Evolutionary conservation across 2,113 vertebrate genomes (phyloP), one percentile per base, ranked within the genome.

Genomic region (Anarhynchus alexandrinus): DNA sequence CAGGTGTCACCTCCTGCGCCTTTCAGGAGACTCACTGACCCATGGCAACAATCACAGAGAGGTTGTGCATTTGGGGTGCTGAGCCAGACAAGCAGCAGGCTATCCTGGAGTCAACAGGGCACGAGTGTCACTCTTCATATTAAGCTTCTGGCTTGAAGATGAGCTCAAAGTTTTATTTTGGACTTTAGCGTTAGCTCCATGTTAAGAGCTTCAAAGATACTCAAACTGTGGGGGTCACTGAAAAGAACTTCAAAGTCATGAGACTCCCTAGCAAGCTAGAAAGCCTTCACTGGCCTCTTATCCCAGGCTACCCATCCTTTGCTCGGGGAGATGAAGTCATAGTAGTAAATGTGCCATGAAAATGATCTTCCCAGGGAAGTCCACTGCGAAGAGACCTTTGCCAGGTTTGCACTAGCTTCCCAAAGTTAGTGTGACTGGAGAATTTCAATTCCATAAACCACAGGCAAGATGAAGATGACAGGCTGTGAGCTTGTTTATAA

Each of bases 121-220:
- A 79, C 2, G 36, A 84, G 9, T 29, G 12, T 30, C 49, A 29
- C 10, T 6, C 12, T 81, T 58, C 51, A 66, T 15, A 49, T 5
- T 19, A 2, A 78, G 32, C 20, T 55, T 66, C 42, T 54, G 34
- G 8, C 47, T n/a, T 78, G 45, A 91, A 77, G 45, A 70, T 51
- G 22, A 52, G 12, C 23, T 36, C 38, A 20, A 84, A 30, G 8
- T n/a, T 88, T 55, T n/a, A 49, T n/a, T n/a, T 76, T 25, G 21
- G n/a, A 86, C 18, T 66, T 79, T 4, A 61, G 29, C 0, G 0
- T 74, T 54, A 73, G 38, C 19, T 88, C 18, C 55, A 38, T 1
- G 0, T 45, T 57, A 77, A 73, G 10, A 29, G 22, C 32, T 83
- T 86, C 51, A 70, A 61, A 66, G 55, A 40, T 40, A 65, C 15